Percentiles rank a stretch among this genome's conserved stretches.
Evolutionary conservation across 2,797 vertebrate species (phyloP).

Genomic region (Hirundo rustica): DNA sequence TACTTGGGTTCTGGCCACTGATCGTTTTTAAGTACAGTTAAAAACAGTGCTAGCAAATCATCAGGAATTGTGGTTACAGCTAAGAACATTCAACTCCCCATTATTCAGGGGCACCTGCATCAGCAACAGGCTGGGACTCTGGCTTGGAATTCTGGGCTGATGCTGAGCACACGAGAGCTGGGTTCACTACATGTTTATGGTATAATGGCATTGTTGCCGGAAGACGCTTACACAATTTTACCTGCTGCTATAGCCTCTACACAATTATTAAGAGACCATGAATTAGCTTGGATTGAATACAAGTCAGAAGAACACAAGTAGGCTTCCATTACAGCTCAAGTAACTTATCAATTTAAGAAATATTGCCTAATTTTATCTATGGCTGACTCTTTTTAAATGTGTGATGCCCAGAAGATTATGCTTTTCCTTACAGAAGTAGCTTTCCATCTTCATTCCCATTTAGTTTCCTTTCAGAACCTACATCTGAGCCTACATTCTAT

Average conservation of each 20-base stretch:
- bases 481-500: not conserved
- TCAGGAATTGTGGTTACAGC: not conserved
- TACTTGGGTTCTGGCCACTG: not conserved
- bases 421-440: not conserved
- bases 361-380: accelerated
- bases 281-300: not conserved
- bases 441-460: not conserved
- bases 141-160: not conserved
- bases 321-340: not conserved
- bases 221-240: not conserved
- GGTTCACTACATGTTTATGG: accelerated
- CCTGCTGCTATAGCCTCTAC: not conserved
- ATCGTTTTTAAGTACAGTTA: not conserved
- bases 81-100: not conserved
- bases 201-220: not conserved
- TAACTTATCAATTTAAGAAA: not conserved
- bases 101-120: accelerated
- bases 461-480: not conserved
- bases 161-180: not conserved
- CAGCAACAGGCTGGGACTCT: not conserved
- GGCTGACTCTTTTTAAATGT: not conserved
- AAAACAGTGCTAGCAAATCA: not conserved
- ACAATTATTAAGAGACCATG: not conserved
- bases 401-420: not conserved
- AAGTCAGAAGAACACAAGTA: not conserved